Base-by-base conservation (phyloP, 35 echinoderm and acorn worm genomes). In the Stichopus chloronotus region DNA sequence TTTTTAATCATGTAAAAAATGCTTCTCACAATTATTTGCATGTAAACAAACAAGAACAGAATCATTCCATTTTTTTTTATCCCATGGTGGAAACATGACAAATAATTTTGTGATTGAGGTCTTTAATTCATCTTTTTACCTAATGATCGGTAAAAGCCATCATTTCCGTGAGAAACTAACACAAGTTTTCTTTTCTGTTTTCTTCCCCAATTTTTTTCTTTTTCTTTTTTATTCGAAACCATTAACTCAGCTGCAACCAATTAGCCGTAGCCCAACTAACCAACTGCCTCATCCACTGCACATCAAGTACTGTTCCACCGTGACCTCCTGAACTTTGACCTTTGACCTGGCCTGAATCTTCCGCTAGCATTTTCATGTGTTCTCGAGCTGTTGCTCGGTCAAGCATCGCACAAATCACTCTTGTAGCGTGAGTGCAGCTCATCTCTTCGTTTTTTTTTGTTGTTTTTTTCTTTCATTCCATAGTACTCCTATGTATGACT, bases 161-260 rank as follows among this genome's bases (percentile, higher is more conserved):
- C 59, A 89, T 21, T 89, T 53, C 8, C 21, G 65, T 59, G 71
- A 53, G 22, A 74, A 89, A 89, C 87, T 89, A 89, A 89, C 87
- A 89, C 87, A 59, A 12, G 20, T 89, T 89, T 89, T 71, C 52
- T 89, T 89, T 89, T 89, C 60, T 71, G 59, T 69, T 89, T 61
- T 89, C 60, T 71, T 74, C 60, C 87, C 87, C 87, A 11, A 71
- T 60, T 89, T 89, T 89, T 89, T 60, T 89, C 71, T 89, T 89
- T 74, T 19, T 21, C 19, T 19, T 74, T 24, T 74, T 3, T 54
- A 88, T 88, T 88, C 61, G 23, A 74, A 89, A 71, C 87, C 87
- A 89, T 89, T 89, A 89, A 89, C 87, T 89, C 87, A 89, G 87
- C 87, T 52, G 87, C 87, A 89, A 89, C 87, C 87, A 89, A 89